These are phyloP conservation scores for Aleiodes testaceus DNA, from an alignment of 2,888 invertebrate species.

Conservation along the genomic window DNA sequence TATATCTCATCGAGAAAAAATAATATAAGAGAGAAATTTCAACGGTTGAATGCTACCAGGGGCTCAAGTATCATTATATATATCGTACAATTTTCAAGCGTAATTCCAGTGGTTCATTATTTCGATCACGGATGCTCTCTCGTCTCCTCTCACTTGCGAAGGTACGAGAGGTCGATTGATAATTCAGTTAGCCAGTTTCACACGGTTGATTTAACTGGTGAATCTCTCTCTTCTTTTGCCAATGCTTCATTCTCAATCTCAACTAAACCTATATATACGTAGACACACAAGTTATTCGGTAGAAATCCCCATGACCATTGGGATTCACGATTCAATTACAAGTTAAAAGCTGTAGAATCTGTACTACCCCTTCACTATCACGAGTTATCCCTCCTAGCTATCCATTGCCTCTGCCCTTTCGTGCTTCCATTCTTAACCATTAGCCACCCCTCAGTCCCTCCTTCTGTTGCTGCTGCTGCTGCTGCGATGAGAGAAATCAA, in stretches of 20 bases:
- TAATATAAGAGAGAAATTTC: not conserved
- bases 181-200: constrained; percentile 61
- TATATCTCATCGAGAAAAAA: constrained; percentile 11
- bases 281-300: constrained; percentile 32
- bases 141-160: constrained; percentile 44
- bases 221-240: constrained; percentile 52
- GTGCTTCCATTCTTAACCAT: constrained; percentile 27
- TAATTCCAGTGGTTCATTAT: constrained; percentile 53
- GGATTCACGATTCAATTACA: constrained; percentile 67
- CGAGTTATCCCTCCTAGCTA: constrained; percentile 45
- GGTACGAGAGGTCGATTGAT: constrained; percentile 55
- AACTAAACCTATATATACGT: not conserved
- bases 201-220: constrained; percentile 64
- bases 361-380: constrained; percentile 49
- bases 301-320: constrained; percentile 44
- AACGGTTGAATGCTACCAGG: not conserved
- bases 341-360: constrained; percentile 64
- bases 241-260: constrained; percentile 16
- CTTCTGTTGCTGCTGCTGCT: constrained; percentile 34
- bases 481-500: constrained; percentile 43
- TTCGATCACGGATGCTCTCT: constrained; percentile 56
- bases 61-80: constrained; percentile 5
- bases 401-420: constrained; percentile 37
- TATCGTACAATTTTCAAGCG: constrained; percentile 28
- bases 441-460: constrained; percentile 31